A percentile compares a stretch with the other conserved stretches of the same genome.
Evolutionary conservation across 2,113 vertebrate species (phyloP).

Genomic region (Phyllopteryx taeniolatus): DNA sequence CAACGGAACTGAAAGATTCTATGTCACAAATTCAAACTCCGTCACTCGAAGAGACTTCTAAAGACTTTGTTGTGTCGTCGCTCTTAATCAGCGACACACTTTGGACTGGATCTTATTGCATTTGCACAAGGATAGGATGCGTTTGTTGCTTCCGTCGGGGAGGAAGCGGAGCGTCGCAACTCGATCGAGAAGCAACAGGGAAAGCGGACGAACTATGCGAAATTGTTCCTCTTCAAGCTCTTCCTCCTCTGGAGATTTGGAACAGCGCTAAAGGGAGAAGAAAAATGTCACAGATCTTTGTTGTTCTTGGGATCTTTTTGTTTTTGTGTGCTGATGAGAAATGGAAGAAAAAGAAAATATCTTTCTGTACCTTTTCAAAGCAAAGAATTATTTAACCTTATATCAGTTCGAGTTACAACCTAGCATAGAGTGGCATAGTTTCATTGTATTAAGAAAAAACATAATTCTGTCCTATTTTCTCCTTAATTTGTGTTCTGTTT

Average conservation of each 20-base stretch:
- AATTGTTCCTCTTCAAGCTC: background rate
- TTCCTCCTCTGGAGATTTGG: background rate
- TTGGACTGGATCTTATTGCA: background rate
- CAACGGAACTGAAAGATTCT: background rate
- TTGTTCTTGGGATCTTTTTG: background rate
- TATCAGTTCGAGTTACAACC: slow-evolving; percentile 94
- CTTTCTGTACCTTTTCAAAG: slow-evolving; percentile 85
- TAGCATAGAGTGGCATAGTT: slow-evolving; percentile 93
- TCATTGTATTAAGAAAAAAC: slow-evolving; percentile 82
- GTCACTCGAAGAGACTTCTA: slow-evolving; percentile 1
- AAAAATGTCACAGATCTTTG: slow-evolving; percentile 30
- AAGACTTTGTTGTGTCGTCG: background rate
- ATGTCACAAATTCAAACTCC: background rate
- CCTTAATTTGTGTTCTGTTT: slow-evolving; percentile 76
- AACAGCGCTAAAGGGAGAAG: slow-evolving; percentile 13
- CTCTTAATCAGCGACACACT: slow-evolving; percentile 2
- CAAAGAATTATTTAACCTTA: slow-evolving; percentile 97
- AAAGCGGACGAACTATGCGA: background rate
- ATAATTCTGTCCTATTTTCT: slow-evolving; percentile 63
- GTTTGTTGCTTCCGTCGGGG: background rate
- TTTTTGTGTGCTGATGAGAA: slow-evolving; percentile 83
- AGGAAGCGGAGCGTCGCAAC: background rate
- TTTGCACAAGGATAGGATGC: background rate
- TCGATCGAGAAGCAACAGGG: background rate
- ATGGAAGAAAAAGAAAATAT: slow-evolving; percentile 80